Evolutionary conservation across 1,140 invertebrate genomes (phyloP), one percentile per base, ranked within the genome.

Genomic region (Wiebesia pumilae): DNA sequence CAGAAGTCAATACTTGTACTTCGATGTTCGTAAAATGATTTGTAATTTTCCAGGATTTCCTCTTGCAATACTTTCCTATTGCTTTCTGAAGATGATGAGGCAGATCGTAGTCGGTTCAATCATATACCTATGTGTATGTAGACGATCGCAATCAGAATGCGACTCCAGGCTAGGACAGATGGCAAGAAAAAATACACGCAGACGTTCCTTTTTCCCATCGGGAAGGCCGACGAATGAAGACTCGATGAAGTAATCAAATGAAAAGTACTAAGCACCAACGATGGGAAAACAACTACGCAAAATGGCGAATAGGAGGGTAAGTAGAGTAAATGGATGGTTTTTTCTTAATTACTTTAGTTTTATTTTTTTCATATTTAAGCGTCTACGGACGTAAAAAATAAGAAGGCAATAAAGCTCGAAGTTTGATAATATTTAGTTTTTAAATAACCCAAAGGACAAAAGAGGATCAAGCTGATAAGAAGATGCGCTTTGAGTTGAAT

Each of bases 21-120:
- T 24, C 2, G 12, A n/a, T 16, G 6, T 33, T 21, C 77, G 43
- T 38, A 35, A 6, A 62, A 43, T 38, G 73, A 84, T 79, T 84
- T 67, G 65, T 75, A 85, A 85, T 85, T 85, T 81, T 85, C 78
- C 78, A 21, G 78, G 77, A 85, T 85, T 85, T 85, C 47, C 83
- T 30, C 24, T 16, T 4, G 38, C 43, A 38, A 84, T 84, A 33
- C 75, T 47, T 12, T 10, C 65, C 54, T 65, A 43, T 40, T 40
- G 10, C 30, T 80, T 62, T 62, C 65, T 10, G 12, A 77, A 65
- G 73, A 84, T 77, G 73, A 84, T 77, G 58, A 84, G 30, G 14
- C 67, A 71, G 67, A 73, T 30, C 47, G 77, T 40, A 40, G 79
- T 14, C 21, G 24, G 81, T 84, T 84, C 83, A 77, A 77, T 84